Base-by-base conservation (phyloP, 2,113 vertebrate species). In the Barbus barbus region DNA sequence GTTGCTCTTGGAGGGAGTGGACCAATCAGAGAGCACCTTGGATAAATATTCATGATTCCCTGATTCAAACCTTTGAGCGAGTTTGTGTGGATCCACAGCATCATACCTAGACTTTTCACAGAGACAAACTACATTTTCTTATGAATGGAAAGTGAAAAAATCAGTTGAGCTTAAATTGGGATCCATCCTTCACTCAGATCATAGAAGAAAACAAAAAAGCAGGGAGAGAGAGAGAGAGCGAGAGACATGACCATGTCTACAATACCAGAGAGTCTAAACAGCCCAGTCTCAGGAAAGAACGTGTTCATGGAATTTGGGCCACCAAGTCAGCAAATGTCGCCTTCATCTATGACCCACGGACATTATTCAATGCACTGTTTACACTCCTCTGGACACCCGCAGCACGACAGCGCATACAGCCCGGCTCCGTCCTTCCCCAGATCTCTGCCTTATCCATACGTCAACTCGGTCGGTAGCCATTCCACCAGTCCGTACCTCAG, bases 111-210 rank as follows among this genome's bases (percentile, higher is more conserved):
- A 99, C 97, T 98, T 99, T 99, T 97, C 96, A 97, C 97, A 94
- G 96, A 95, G 95, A 95, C 96, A 96, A 98, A 98, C 97, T 97
- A 94, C 96, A 97, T 98, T 98, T 99, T 98, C 97, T 99, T 99
- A 99, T 99, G 97, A 99, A 99, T 99, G 97, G 98, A 97, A 96
- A 97, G 96, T 97, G 96, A 97, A 98, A 99, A 98, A 95, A 97
- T 96, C 96, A 93, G 97, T 96, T 95, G 95, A 93, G 94, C 97
- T 98, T 98, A 98, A 98, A 98, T 97, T 97, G 97, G 96, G 96
- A 97, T 94, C 96, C 96, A 93, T 97, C 96, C 96, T 96, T 96
- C 96, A 96, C 95, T 96, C 95, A 96, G 96, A 96, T 95, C 95
- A 95, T 94, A 96, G 95, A 94, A 95, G 96, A 95, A 95, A 96